Percentiles rank a stretch among this genome's conserved stretches.
Evolutionary conservation across 2,888 invertebrate genomes (phyloP).

Genomic region (Acholoe squamosa): DNA sequence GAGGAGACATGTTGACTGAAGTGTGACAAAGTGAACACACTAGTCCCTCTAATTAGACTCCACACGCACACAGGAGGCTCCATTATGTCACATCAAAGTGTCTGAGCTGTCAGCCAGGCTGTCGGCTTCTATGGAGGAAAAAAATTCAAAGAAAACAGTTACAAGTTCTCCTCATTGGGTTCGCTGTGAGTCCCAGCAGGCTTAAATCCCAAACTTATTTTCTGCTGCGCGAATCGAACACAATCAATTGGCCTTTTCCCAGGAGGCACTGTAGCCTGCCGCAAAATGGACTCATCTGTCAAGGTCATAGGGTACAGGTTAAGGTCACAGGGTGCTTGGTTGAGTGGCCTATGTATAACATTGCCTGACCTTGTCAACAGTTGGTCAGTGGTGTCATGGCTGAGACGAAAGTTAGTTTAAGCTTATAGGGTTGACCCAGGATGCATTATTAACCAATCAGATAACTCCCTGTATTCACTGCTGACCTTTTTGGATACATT

Average conservation of each 20-base stretch:
- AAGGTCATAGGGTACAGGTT: neutral
- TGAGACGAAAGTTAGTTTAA: neutral
- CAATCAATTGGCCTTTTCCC: neutral
- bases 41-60: too few relatives aligned
- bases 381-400: neutral
- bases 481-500: too few relatives aligned
- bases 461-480: too few relatives aligned
- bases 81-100: too few relatives aligned
- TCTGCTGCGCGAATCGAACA: neutral
- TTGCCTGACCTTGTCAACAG: neutral
- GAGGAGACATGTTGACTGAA: too few relatives aligned
- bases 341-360: neutral
- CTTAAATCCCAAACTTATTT: neutral
- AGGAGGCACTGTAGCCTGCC: neutral
- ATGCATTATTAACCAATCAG: too few relatives aligned
- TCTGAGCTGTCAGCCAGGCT: too few relatives aligned
- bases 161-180: neutral
- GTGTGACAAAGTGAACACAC: too few relatives aligned
- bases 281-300: neutral
- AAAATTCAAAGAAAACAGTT: neutral
- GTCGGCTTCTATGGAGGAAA: neutral
- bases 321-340: neutral
- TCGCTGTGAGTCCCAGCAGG: neutral
- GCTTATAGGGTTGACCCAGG: too few relatives aligned
- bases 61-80: too few relatives aligned